These are phyloP conservation scores for Oryzias curvinotus DNA, from an alignment of 2,113 vertebrate species.

Conservation along the genomic window DNA sequence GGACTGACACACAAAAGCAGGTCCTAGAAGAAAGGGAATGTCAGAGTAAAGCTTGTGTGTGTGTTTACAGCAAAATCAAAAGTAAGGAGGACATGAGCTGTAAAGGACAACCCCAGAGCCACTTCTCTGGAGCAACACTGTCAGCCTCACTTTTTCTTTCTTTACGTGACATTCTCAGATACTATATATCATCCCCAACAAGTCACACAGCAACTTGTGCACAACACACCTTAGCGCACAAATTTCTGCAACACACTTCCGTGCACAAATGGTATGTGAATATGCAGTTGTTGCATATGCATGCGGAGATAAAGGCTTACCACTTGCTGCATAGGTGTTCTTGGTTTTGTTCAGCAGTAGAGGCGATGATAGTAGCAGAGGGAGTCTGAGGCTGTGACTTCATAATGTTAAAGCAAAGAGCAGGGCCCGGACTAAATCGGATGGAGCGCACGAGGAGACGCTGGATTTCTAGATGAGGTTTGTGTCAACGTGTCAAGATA, in stretches of 20 bases:
- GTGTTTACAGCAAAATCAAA: conserved; percentile 10
- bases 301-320: neutral
- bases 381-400: conserved; percentile 51
- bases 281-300: neutral
- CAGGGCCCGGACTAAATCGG: conserved; percentile 35
- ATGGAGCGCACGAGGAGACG: conserved; percentile 29
- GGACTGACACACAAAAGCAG: neutral
- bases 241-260: conserved; percentile 1
- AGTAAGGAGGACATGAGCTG: conserved; percentile 21
- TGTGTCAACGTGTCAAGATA: conserved; percentile 70
- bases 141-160: conserved; percentile 57
- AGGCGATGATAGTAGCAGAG: neutral
- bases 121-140: conserved; percentile 54
- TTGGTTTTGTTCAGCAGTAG: neutral
- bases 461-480: conserved; percentile 62
- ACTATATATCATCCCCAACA: conserved; percentile 56
- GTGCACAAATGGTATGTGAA: neutral
- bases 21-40: neutral
- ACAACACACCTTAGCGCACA: neutral
- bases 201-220: conserved; percentile 28
- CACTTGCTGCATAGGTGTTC: conserved; percentile 1
- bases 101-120: conserved; percentile 50
- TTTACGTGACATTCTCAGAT: conserved; percentile 55
- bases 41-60: neutral
- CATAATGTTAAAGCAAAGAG: conserved; percentile 65